phyloP scores from a whole-genome alignment of 2,888 invertebrate species.

The Lithosia quadra region DNA sequence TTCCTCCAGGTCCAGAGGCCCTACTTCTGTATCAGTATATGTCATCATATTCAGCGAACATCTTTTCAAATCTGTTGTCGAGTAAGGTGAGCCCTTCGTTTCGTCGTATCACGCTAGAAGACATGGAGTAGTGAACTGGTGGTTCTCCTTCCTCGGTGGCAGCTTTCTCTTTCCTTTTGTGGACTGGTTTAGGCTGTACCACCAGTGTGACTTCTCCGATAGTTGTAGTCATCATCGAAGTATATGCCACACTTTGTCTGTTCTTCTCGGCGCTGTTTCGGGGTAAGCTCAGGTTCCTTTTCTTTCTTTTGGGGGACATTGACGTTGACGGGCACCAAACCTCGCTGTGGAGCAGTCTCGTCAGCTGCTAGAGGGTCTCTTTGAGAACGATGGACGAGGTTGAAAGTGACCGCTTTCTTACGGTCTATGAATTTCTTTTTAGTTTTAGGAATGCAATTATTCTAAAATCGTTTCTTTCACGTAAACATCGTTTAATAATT shows the following conservation, averaged over 20 bases:
- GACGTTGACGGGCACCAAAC: conserved; percentile 89
- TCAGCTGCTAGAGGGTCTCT: conserved; percentile 96
- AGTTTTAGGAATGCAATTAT: too few species aligned
- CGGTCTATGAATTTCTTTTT: conserved; percentile 96
- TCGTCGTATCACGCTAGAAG: conserved; percentile 95
- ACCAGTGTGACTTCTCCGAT: conserved; percentile 87
- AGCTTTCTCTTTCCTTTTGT: conserved; percentile 73
- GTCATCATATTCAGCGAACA: conserved; percentile 94
- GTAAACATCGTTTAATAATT: too few species aligned
- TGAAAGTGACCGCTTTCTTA: conserved; percentile 96
- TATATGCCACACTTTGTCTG: conserved; percentile 96
- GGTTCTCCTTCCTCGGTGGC: conserved; percentile 35
- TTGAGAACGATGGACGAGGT: conserved; percentile 97
- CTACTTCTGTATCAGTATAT: conserved; percentile 95
- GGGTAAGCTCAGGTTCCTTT: conserved; percentile 71
- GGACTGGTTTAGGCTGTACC: conserved; percentile 81
- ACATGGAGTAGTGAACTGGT: conserved; percentile 93
- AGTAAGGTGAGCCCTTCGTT: conserved; percentile 93
- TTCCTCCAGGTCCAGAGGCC: conserved; percentile 95
- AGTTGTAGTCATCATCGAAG: conserved; percentile 98
- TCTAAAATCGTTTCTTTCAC: too few species aligned
- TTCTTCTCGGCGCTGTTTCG: conserved; percentile 88
- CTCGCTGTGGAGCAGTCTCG: conserved; percentile 95
- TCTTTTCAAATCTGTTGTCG: conserved; percentile 95
- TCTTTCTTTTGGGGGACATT: conserved; percentile 75